phyloP scores from a whole-genome alignment of 2,797 vertebrate genomes.

The Poeciliopsis gracilis region DNA sequence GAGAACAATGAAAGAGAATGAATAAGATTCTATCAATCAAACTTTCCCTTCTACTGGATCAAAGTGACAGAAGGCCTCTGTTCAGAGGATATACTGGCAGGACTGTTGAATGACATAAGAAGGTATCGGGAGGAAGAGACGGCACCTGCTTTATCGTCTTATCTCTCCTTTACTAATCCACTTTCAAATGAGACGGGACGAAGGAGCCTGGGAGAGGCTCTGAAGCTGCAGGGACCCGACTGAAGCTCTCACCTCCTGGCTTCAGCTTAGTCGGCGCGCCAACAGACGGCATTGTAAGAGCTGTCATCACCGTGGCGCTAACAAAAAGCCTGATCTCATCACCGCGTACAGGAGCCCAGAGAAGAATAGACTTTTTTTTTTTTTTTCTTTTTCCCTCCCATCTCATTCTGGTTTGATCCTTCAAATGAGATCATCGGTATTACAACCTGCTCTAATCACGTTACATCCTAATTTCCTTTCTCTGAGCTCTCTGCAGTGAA shows the following conservation, averaged over 20 bases:
- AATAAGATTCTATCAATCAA: constrained; percentile 27
- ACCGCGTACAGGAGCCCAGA: constrained; percentile 22
- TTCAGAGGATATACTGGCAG: constrained; percentile 30
- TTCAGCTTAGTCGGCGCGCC: constrained; percentile 46
- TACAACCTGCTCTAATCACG: constrained; percentile 60
- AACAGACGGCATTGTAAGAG: constrained; percentile 54
- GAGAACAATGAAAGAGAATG: background rate
- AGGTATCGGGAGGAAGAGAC: constrained; percentile 12
- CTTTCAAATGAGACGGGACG: constrained; percentile 31
- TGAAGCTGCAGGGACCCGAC: constrained; percentile 24
- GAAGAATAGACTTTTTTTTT: constrained; percentile 25
- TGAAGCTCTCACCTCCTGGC: constrained; percentile 40
- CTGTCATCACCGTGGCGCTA: constrained; percentile 53
- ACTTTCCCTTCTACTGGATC: constrained; percentile 45
- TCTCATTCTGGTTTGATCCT: constrained; percentile 31
- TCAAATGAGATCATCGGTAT: constrained; percentile 60
- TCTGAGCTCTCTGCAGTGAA: constrained; percentile 44
- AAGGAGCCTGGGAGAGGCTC: constrained; percentile 23
- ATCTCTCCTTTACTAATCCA: constrained; percentile 47
- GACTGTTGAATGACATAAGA: constrained; percentile 34
- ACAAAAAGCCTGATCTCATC: constrained; percentile 62
- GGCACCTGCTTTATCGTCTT: constrained; percentile 11
- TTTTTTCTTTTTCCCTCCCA: constrained; percentile 1
- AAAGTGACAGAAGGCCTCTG: constrained; percentile 36
- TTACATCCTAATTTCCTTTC: constrained; percentile 63